Conservation (phyloP, 35 echinoderm and acorn worm species). For the Heliocidaris erythrogramma region DNA sequence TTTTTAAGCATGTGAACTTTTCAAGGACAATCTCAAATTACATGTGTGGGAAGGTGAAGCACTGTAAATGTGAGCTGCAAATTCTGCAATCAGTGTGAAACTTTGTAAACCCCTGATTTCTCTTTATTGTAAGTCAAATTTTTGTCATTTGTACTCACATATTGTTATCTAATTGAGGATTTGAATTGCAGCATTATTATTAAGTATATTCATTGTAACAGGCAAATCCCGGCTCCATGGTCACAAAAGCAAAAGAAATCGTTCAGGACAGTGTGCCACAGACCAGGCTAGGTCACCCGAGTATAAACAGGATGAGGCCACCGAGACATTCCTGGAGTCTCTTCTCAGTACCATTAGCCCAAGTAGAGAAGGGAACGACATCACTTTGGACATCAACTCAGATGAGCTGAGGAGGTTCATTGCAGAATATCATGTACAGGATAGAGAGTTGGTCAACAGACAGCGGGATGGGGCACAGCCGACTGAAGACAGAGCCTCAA, state of each 20-base stretch:
- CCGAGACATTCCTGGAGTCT: constrained; percentile 64
- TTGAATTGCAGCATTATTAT: not conserved
- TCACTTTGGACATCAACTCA: constrained; percentile 60
- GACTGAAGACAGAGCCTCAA: not conserved
- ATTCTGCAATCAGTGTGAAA: too few species aligned
- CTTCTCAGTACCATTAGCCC: constrained; percentile 26
- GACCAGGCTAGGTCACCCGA: not conserved
- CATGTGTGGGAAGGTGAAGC: too few species aligned
- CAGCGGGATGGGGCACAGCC: not conserved
- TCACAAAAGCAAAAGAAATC: constrained; percentile 7
- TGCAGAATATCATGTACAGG: constrained; percentile 54
- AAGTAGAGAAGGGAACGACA: constrained; percentile 30
- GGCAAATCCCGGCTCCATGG: not conserved
- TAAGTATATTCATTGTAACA: not conserved
- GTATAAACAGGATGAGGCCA: not conserved
- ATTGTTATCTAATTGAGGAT: not conserved
- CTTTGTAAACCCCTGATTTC: too few species aligned
- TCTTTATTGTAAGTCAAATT: too few species aligned
- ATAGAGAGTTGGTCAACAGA: constrained; percentile 32
- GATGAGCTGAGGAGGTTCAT: constrained; percentile 74
- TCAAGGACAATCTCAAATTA: too few species aligned
- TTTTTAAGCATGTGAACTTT: too few species aligned
- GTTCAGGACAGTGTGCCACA: not conserved
- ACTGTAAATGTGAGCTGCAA: too few species aligned
- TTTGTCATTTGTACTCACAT: too few species aligned